Percentiles rank a stretch among this genome's conserved stretches.
Evolutionary conservation across 2,113 vertebrate genomes (phyloP).

Genomic region (Cyanoliseus patagonus): DNA sequence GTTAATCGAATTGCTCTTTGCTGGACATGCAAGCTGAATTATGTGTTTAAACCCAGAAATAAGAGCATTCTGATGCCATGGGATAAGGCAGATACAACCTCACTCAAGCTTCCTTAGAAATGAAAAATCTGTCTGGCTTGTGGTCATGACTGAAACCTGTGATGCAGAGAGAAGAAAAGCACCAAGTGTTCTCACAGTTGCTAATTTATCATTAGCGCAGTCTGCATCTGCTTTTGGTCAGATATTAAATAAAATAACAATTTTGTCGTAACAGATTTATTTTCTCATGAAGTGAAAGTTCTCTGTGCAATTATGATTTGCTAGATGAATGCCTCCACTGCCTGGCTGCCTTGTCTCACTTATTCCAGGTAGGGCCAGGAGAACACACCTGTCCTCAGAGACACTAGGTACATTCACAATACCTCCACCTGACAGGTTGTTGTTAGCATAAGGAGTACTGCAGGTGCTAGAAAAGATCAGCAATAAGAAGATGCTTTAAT

Average conservation of each 20-base stretch:
- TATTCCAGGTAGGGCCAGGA: background rate
- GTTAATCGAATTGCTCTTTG: background rate
- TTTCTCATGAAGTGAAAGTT: background rate
- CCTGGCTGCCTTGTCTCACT: background rate
- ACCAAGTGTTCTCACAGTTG: background rate
- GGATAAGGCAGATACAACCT: background rate
- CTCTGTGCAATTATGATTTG: background rate
- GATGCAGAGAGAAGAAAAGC: background rate
- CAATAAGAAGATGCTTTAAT: background rate
- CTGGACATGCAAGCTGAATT: background rate
- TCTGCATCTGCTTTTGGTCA: background rate
- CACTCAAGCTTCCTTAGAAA: background rate
- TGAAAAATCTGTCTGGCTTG: background rate
- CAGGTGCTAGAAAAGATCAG: background rate
- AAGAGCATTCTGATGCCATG: background rate
- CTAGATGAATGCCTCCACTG: background rate
- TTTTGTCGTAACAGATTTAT: background rate
- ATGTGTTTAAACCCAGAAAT: background rate
- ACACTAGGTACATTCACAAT: background rate
- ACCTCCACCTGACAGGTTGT: background rate
- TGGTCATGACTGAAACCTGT: background rate
- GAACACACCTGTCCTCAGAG: background rate
- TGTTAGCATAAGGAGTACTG: background rate
- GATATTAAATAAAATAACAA: background rate
- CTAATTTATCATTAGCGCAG: background rate